Base-by-base conservation (phyloP, 2,113 vertebrate species). In the Dendrocopos noguchii region DNA sequence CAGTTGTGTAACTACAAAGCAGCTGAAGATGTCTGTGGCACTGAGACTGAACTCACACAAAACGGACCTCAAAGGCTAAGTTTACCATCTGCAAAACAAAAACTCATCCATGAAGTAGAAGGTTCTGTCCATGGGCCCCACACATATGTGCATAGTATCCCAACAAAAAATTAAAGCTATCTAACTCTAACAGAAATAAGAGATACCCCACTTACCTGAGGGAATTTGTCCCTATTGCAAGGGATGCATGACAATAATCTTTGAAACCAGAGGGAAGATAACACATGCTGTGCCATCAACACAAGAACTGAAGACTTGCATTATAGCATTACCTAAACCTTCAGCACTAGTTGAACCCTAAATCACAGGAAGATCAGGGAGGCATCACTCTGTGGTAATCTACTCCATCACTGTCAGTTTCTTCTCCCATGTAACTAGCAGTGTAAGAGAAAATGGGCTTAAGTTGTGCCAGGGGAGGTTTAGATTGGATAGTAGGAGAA, bases 81-180 rank as follows among this genome's bases (percentile, higher is more conserved):
- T 34, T 22, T 56, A 53, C 29, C 21, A 46, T 4, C 9, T 57
- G n/a, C 27, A 13, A 28, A 66, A 60, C 17, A 80, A 53, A 46
- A 70, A 53, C 22, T 44, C 53, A 36, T 2, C 14, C 22, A 31
- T 5, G 13, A 44, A 85, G 31, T 0, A 0, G 18, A 59, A 16
- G 33, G 18, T n/a, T 46, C 60, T 6, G 4, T 18, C 53, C 82
- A 24, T 1, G 3, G 33, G 4, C 2, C 28, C 72, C 67, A 75
- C 53, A 57, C 19, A 11, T 15, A 47, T 39, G 44, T 15, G 10
- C 33, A 36, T 7, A 68, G 7, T 42, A 50, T 4, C 6, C 57
- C 52, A 74, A 53, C 5, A 34, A 25, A 72, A 70, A n/a, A n/a
- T 11, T 6, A 36, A 74, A 90, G 27, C 27, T 66, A 34, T 21